These are phyloP conservation scores for Tubulanus polymorphus DNA, from an alignment of 2,888 invertebrate genomes.

Conservation along the genomic window DNA sequence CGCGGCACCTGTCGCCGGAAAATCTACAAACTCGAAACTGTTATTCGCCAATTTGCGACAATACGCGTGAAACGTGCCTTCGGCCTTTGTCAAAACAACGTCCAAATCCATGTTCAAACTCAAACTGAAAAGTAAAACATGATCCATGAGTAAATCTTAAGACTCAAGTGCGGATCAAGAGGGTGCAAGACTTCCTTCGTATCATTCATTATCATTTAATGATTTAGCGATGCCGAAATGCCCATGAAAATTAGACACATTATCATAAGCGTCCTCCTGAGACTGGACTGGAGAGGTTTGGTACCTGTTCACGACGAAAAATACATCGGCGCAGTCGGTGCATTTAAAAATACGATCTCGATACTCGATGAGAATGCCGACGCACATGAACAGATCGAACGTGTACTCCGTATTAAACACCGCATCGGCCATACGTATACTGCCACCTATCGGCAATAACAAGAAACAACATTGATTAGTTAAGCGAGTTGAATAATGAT, in stretches of 20 bases:
- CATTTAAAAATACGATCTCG: slow-evolving; percentile 35
- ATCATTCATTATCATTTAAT: no score
- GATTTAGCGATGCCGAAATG: no score
- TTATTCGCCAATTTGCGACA: slow-evolving; percentile 47
- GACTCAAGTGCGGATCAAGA: no score
- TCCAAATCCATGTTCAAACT: slow-evolving; percentile 37
- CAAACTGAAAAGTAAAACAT: slow-evolving; percentile 31
- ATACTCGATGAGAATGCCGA: slow-evolving; percentile 40
- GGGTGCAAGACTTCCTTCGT: no score
- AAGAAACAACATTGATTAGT: no score
- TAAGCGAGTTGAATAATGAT: no score
- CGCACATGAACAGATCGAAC: slow-evolving; percentile 51
- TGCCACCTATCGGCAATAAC: slow-evolving; percentile 34
- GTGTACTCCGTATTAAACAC: slow-evolving; percentile 38
- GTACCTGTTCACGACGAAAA: slow-evolving; percentile 42
- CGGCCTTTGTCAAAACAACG: slow-evolving; percentile 37
- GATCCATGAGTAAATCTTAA: background rate
- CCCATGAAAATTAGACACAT: background rate
- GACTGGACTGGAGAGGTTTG: slow-evolving; percentile 7
- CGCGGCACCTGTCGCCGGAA: no score
- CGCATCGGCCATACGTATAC: slow-evolving; percentile 25
- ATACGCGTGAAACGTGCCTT: slow-evolving; percentile 43
- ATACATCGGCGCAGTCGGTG: slow-evolving; percentile 40
- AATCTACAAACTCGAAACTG: no score
- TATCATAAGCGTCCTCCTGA: background rate